Evolutionary conservation across 2,113 vertebrate genomes (phyloP).

Genomic region (Etheostoma spectabile): DNA sequence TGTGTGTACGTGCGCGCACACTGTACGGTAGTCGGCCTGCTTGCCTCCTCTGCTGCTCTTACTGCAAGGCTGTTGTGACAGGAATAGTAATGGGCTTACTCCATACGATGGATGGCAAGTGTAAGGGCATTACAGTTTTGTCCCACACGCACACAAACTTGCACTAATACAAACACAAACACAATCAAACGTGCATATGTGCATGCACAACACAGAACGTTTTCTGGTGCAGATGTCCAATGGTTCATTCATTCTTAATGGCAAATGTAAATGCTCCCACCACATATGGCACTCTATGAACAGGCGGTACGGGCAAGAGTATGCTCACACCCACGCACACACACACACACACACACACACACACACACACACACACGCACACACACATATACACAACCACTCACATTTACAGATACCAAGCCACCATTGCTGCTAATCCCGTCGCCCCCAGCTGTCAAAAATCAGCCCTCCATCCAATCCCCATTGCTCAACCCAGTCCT

Average conservation of each 20-base stretch:
- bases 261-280: constrained; percentile 58
- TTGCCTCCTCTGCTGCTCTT: constrained; percentile 74
- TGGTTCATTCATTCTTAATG: constrained; percentile 43
- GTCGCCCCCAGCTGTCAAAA: constrained; percentile 78
- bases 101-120: constrained; percentile 58
- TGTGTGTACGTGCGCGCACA: constrained; percentile 25
- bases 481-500: constrained; percentile 21
- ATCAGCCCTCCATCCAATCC: constrained; percentile 66
- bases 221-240: constrained; percentile 33
- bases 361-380: constrained; percentile 27
- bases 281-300: constrained; percentile 59
- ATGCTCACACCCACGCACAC: neutral
- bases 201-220: neutral
- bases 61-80: constrained; percentile 86
- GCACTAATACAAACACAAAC: neutral
- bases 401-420: constrained; percentile 66
- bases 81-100: constrained; percentile 83
- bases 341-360: constrained; percentile 15
- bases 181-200: neutral
- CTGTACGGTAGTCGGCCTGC: constrained; percentile 60
- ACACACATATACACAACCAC: constrained; percentile 38
- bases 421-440: constrained; percentile 73
- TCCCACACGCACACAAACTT: constrained; percentile 17
- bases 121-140: constrained; percentile 63
- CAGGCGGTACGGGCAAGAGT: constrained; percentile 34